A percentile compares a stretch with the other conserved stretches of the same genome.
Conservation (phyloP, 1,140 invertebrate species). For the Drosophila cardini region DNA sequence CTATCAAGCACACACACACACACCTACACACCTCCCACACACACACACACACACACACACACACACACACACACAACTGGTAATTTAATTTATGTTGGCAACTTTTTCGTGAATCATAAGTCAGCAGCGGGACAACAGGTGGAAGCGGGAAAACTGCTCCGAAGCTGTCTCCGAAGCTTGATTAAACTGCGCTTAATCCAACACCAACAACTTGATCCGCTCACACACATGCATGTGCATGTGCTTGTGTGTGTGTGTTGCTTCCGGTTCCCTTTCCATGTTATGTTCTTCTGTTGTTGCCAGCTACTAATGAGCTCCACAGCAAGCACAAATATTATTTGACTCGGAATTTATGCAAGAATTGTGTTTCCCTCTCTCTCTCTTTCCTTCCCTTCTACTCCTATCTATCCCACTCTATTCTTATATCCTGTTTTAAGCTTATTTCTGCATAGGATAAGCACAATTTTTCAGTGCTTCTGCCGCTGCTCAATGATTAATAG, state of each 20-base stretch:
- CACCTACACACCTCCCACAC: constrained; percentile 13
- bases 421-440: constrained; percentile 25
- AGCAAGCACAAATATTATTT: constrained; percentile 80
- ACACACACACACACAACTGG: constrained; percentile 49
- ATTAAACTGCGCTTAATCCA: constrained; percentile 57
- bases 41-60: constrained; percentile 6
- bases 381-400: no score
- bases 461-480: not conserved
- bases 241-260: constrained; percentile 4
- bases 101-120: constrained; percentile 79
- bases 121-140: constrained; percentile 66
- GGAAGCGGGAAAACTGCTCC: not conserved
- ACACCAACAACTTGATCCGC: constrained; percentile 45
- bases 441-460: constrained; percentile 7
- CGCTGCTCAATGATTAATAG: constrained; percentile 7
- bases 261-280: constrained; percentile 43
- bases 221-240: constrained; percentile 8
- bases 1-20: not conserved
- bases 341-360: constrained; percentile 71
- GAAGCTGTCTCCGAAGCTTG: constrained; percentile 23
- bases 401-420: not conserved
- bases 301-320: constrained; percentile 80
- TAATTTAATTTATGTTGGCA: constrained; percentile 81
- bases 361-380: constrained; percentile 6
- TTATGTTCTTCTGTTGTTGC: constrained; percentile 61